Evolutionary conservation across 2,888 invertebrate genomes (phyloP), one percentile per base, ranked within the genome.

Genomic region (Lasioglossum villosulum): DNA sequence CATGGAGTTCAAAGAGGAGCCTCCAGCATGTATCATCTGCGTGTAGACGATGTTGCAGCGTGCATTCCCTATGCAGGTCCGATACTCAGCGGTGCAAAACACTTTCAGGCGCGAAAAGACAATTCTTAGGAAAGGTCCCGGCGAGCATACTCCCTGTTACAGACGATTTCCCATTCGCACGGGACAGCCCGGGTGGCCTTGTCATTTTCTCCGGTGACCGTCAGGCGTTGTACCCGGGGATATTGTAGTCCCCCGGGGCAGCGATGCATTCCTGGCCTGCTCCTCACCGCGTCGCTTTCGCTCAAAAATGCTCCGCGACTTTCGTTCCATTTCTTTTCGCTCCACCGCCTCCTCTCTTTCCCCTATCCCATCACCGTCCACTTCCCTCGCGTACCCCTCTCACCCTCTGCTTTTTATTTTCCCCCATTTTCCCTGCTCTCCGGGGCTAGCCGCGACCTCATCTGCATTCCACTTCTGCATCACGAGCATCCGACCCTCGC

Each of bases 381-480:
- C 52, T 52, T 23, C 52, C 52, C 52, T 52, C 10, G 23, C 10
- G 10, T 2, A 3, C 10, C 45, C 45, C 12, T 45, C n/a, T 10
- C 14, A 27, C 70, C 14, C 66, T 45, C 52, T 30, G 23, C 45
- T 42, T 75, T 89, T 82, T 83, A 77, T 88, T 80, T 80, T 52
- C 23, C 27, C 23, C 70, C 76, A 74, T 80, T 71, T 77, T 73
- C 16, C 30, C 48, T 45, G 59, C 59, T 63, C 59, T 63, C 59
- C 59, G 59, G 52, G 59, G 59, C 59, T 63, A 63, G 59, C 66
- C 66, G 73, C 75, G 75, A 80, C 78, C 87, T 89, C 89, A 89
- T 88, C 90, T 90, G 86, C 84, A 88, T 90, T 90, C 81, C 83
- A 75, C 83, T 90, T 78, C 42, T 80, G 80, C 56, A 68, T 78